phyloP scores from a whole-genome alignment of 2,113 vertebrate species.

The Falco punctatus region DNA sequence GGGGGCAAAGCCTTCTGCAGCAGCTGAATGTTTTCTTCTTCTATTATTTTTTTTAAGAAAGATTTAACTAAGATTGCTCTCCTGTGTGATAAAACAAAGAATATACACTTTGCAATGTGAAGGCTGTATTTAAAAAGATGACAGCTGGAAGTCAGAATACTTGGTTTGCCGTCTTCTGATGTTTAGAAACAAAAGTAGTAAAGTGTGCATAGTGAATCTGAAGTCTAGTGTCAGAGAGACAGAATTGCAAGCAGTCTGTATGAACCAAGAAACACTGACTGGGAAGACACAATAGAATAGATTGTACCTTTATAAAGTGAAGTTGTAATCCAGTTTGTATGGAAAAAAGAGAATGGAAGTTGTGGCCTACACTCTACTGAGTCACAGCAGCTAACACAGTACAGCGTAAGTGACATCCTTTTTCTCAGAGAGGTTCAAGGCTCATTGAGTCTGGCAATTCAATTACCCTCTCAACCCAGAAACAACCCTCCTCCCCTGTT shows the following conservation, averaged over 20 bases:
- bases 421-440: constrained; percentile 58
- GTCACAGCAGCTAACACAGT: constrained; percentile 60
- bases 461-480: constrained; percentile 75
- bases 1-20: neutral
- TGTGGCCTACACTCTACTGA: constrained; percentile 60
- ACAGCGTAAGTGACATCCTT: constrained; percentile 52
- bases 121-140: neutral
- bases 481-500: constrained; percentile 13
- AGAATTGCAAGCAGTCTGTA: constrained; percentile 1
- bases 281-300: constrained; percentile 51
- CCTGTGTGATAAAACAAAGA: neutral
- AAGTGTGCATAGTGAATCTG: constrained; percentile 15
- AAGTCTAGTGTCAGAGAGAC: constrained; percentile 18
- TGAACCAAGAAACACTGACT: constrained; percentile 26
- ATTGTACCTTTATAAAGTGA: constrained; percentile 57
- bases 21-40: neutral
- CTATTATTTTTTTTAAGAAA: neutral
- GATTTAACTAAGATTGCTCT: neutral
- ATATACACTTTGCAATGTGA: neutral
- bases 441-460: constrained; percentile 70
- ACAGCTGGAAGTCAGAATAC: neutral
- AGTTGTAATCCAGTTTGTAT: constrained; percentile 70
- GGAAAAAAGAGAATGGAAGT: constrained; percentile 63
- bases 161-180: neutral
- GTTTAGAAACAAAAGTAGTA: constrained; percentile 7